phyloP scores from a whole-genome alignment of 2,797 vertebrate genomes.

The Tarsius wallacei region DNA sequence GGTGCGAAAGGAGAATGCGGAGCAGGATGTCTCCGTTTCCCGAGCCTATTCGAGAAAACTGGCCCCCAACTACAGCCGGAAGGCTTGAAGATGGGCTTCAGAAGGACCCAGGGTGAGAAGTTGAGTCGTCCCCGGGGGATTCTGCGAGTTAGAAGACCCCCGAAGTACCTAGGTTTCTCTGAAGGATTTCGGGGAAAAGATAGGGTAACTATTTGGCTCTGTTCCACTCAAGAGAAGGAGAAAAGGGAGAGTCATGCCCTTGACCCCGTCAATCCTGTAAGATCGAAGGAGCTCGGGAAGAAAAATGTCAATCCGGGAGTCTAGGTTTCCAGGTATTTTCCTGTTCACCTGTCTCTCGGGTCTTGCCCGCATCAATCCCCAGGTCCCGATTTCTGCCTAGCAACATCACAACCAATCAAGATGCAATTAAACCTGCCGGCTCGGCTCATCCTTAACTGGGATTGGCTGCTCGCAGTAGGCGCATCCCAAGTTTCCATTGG shows the following conservation, averaged over 20 bases:
- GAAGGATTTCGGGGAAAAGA: not conserved
- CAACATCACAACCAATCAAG: constrained; percentile 86
- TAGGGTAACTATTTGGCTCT: constrained; percentile 2
- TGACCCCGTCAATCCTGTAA: constrained; percentile 60
- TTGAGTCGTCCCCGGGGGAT: not conserved
- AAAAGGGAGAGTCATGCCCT: constrained; percentile 37
- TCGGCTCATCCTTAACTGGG: constrained; percentile 67
- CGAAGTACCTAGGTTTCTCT: constrained; percentile 43
- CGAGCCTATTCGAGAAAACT: not conserved
- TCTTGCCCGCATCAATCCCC: not conserved
- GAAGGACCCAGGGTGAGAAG: constrained; percentile 14
- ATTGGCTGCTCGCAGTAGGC: constrained; percentile 73
- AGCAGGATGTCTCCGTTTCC: not conserved
- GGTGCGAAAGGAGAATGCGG: not conserved
- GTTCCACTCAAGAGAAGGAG: not conserved
- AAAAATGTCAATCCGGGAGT: constrained; percentile 33
- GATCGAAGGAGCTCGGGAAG: constrained; percentile 53
- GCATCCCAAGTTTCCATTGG: constrained; percentile 83
- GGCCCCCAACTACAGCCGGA: not conserved
- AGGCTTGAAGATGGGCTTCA: constrained; percentile 25
- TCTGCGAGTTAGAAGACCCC: not conserved
- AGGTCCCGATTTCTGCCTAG: constrained; percentile 79
- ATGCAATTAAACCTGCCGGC: constrained; percentile 61
- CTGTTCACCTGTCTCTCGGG: constrained; percentile 56
- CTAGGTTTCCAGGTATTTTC: constrained; percentile 71